Conservation (phyloP, 2,113 vertebrate species). For the Agapornis roseicollis region DNA sequence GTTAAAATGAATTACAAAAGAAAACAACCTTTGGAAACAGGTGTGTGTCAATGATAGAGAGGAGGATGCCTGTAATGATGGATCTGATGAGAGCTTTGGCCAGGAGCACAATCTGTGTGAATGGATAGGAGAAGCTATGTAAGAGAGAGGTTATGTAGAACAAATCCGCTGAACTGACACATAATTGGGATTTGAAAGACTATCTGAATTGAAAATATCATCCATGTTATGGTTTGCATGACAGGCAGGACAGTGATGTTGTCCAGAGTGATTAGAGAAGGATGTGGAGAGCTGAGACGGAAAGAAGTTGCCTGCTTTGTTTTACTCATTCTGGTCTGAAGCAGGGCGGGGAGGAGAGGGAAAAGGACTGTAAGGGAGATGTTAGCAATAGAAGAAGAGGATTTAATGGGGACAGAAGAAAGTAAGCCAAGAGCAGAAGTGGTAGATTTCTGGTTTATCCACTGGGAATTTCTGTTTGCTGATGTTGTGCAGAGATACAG, state of each 20-base stretch:
- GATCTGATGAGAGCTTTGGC: neutral
- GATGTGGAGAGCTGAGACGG: neutral
- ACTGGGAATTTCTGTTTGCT: neutral
- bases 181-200: neutral
- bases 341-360: neutral
- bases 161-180: neutral
- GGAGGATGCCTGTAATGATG: neutral
- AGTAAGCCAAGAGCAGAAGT: neutral
- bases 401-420: neutral
- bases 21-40: neutral
- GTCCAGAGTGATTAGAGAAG: neutral
- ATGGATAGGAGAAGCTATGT: neutral
- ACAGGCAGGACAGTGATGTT: neutral
- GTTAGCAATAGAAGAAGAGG: neutral
- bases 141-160: neutral
- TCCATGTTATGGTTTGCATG: neutral
- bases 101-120: neutral
- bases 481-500: neutral
- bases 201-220: neutral
- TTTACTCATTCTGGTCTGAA: neutral
- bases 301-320: neutral
- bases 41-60: neutral
- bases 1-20: neutral
- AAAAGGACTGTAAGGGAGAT: neutral
- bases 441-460: neutral